Evolutionary conservation across 2,113 vertebrate species (phyloP).

Genomic region (Phylloscopus whistleri): DNA sequence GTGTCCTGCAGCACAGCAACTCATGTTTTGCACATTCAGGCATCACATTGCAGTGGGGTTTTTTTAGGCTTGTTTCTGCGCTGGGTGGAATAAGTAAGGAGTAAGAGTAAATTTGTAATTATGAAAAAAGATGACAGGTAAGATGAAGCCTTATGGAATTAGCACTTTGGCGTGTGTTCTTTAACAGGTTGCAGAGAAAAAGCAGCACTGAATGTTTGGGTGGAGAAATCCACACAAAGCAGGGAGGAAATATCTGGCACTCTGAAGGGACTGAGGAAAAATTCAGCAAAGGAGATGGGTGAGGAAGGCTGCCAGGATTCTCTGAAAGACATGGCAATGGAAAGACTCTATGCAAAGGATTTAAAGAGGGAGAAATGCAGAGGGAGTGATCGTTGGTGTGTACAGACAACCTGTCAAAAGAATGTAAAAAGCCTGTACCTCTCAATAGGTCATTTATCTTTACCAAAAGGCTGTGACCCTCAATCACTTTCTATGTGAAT

Average conservation of each 20-base stretch:
- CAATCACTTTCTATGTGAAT: not conserved
- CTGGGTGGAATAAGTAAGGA: not conserved
- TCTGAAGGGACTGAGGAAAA: not conserved
- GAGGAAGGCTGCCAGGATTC: not conserved
- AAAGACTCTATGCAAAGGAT: not conserved
- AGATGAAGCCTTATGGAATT: not conserved
- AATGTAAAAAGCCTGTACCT: not conserved
- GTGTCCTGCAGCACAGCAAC: not conserved
- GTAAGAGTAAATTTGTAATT: not conserved
- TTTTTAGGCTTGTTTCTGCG: not conserved
- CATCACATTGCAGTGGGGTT: not conserved
- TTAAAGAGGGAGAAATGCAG: not conserved
- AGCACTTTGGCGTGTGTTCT: fast-evolving
- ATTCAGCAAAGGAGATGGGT: not conserved
- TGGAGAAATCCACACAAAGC: not conserved
- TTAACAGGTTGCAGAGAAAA: not conserved
- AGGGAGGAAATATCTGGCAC: not conserved
- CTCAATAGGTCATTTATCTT: not conserved
- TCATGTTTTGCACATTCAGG: not conserved
- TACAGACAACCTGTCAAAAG: not conserved
- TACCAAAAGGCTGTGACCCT: not conserved
- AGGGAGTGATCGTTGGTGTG: not conserved
- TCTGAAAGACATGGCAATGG: not conserved
- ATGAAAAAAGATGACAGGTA: not conserved
- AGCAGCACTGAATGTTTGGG: fast-evolving